Evolutionary conservation across 2,113 vertebrate genomes (phyloP).

Genomic region (Gallinago jamesoni): DNA sequence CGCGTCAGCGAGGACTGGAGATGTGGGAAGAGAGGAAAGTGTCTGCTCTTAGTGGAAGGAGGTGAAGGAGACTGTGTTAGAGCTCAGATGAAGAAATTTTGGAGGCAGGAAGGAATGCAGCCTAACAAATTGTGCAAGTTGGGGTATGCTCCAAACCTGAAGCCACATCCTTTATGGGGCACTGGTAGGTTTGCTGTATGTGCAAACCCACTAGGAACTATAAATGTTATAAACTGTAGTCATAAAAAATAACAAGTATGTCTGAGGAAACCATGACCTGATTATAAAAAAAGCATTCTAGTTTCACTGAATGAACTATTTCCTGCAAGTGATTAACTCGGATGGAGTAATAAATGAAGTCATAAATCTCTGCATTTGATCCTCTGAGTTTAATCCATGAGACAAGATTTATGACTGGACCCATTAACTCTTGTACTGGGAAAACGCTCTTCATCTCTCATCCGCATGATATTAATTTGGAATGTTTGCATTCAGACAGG

Average conservation of each 20-base stretch:
- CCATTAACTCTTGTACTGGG: constrained; percentile 28
- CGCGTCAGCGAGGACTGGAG: neutral
- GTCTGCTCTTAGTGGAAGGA: neutral
- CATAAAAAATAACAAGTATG: constrained; percentile 48
- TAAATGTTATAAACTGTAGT: neutral
- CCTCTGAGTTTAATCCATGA: constrained; percentile 41
- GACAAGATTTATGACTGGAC: constrained; percentile 51
- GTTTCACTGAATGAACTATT: constrained; percentile 52
- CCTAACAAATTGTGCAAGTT: neutral
- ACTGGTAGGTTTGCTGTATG: neutral
- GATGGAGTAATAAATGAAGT: constrained; percentile 59
- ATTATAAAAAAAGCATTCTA: constrained; percentile 33
- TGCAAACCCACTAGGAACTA: neutral
- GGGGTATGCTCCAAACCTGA: neutral
- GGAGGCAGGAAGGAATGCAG: neutral
- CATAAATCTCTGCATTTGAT: constrained; percentile 57
- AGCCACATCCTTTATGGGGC: neutral
- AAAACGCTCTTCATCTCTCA: neutral
- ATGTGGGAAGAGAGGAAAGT: neutral
- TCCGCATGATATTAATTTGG: neutral
- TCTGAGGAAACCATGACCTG: constrained; percentile 47
- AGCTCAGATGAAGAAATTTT: neutral
- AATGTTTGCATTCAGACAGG: constrained; percentile 1
- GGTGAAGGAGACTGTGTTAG: neutral
- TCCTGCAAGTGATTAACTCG: constrained; percentile 43